Evolutionary conservation across 1,140 invertebrate genomes (phyloP).

Genomic region (Popillia japonica): DNA sequence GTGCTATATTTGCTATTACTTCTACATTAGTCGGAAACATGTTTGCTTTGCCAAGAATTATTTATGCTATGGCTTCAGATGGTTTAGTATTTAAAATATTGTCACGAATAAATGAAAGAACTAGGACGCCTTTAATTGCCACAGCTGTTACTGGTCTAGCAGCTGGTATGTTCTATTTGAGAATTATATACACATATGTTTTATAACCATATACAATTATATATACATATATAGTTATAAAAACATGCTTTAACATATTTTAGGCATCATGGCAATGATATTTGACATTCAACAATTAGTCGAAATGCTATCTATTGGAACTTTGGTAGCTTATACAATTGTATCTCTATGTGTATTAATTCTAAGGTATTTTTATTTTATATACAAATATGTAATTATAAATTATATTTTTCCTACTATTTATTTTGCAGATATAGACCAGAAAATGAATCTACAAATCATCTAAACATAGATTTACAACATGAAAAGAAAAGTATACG

Average conservation of each 20-base stretch:
- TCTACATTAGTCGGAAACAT: constrained; percentile 86
- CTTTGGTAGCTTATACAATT: constrained; percentile 89
- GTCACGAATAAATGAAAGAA: constrained; percentile 73
- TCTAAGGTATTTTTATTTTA: constrained; percentile 77
- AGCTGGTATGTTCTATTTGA: constrained; percentile 51
- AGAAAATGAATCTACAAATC: constrained; percentile 11
- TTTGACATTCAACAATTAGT: constrained; percentile 89
- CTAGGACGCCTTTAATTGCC: constrained; percentile 84
- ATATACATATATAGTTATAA: neutral
- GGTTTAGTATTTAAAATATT: constrained; percentile 83
- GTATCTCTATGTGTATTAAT: constrained; percentile 89
- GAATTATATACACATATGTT: too few relatives aligned
- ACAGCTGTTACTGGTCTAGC: constrained; percentile 82
- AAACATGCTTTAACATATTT: constrained; percentile 49
- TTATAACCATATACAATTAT: too few relatives aligned
- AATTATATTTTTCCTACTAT: neutral
- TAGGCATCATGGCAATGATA: constrained; percentile 83
- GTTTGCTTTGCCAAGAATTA: constrained; percentile 86
- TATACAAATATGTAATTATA: neutral
- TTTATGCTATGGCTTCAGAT: constrained; percentile 91
- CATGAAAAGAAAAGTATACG: neutral
- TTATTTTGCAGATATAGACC: constrained; percentile 44
- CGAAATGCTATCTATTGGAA: constrained; percentile 96
- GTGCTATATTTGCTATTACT: constrained; percentile 81
- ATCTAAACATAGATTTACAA: constrained; percentile 31